Evolutionary conservation across 2,113 vertebrate genomes (phyloP).

Genomic region (Anthoscopus minutus): DNA sequence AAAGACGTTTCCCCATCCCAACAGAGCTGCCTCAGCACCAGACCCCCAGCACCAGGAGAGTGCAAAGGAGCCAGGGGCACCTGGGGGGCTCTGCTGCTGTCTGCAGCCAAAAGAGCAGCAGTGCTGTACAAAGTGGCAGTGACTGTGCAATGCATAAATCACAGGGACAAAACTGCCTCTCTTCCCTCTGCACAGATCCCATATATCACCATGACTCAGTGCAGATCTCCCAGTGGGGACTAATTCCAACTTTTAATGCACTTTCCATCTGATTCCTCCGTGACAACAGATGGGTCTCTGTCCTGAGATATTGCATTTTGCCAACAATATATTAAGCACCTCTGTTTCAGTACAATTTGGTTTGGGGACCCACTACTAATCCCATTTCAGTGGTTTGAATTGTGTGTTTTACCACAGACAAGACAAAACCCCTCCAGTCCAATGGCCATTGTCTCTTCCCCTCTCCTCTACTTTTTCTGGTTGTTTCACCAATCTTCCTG

Average conservation of each 20-base stretch:
- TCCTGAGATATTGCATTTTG: constrained; percentile 8
- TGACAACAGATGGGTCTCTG: constrained; percentile 15
- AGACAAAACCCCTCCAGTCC: neutral
- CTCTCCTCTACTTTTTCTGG: neutral
- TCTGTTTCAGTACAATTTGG: neutral
- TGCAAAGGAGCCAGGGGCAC: neutral
- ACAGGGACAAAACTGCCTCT: constrained; percentile 16
- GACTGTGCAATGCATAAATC: constrained; percentile 49
- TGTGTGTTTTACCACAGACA: neutral
- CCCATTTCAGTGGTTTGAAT: neutral
- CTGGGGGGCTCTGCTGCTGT: neutral
- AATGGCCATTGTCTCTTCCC: neutral
- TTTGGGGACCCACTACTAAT: constrained; percentile 4
- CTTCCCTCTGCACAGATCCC: neutral
- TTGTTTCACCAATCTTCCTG: neutral
- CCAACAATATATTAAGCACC: constrained; percentile 5
- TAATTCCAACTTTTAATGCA: constrained; percentile 43
- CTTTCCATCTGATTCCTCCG: constrained; percentile 2
- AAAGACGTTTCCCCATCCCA: neutral
- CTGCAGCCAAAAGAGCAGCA: neutral
- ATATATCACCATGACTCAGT: constrained; percentile 59
- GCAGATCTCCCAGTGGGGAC: constrained; percentile 3
- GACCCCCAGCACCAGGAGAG: neutral
- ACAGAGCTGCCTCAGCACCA: neutral
- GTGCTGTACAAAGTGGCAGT: neutral